Conservation (phyloP, 2,113 vertebrate genomes). For the Spheniscus mendiculus region DNA sequence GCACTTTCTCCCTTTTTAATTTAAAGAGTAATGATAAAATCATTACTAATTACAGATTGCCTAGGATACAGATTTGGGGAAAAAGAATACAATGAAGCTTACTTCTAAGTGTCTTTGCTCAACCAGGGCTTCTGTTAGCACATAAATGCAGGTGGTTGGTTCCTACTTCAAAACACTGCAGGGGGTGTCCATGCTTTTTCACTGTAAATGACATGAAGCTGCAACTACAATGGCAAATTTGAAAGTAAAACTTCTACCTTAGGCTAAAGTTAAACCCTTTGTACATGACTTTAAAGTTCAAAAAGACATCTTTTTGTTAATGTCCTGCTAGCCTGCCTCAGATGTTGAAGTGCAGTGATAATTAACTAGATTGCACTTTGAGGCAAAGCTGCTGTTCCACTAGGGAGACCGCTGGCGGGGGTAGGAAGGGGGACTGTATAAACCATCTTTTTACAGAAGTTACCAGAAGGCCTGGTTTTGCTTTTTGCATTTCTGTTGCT, state of each 20-base stretch:
- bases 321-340: not conserved
- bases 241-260: constrained; percentile 42
- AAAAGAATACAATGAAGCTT: not conserved
- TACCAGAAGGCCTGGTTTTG: constrained; percentile 69
- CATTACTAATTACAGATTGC: not conserved
- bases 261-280: constrained; percentile 59
- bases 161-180: constrained; percentile 14
- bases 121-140: constrained; percentile 62
- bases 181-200: constrained; percentile 4
- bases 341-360: constrained; percentile 17
- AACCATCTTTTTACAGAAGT: not conserved
- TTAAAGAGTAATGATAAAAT: not conserved
- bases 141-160: constrained; percentile 9
- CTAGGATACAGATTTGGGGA: not conserved
- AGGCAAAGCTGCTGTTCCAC: not conserved
- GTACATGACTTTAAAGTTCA: constrained; percentile 17
- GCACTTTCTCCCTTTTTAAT: not conserved
- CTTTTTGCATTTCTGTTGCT: constrained; percentile 65
- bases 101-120: not conserved
- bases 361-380: constrained; percentile 32
- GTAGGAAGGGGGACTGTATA: not conserved
- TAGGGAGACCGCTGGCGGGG: not conserved
- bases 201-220: not conserved
- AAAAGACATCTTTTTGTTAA: constrained; percentile 12
- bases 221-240: constrained; percentile 22